phyloP scores from a whole-genome alignment of 2,888 invertebrate species.

The Agrotis exclamationis region DNA sequence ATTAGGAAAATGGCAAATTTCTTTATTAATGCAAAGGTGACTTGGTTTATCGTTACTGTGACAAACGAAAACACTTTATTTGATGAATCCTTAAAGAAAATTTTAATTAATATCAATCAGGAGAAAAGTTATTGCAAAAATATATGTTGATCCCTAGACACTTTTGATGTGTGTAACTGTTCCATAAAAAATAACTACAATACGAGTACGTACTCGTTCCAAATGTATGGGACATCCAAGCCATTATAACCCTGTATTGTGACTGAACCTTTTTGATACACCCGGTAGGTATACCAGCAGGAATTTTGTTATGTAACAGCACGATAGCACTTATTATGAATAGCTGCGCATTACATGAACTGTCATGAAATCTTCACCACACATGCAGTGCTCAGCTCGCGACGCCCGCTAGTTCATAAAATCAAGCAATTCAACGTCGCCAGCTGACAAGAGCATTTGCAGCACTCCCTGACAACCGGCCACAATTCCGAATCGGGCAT shows the following conservation, averaged over 20 bases:
- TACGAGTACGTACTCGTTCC: background rate
- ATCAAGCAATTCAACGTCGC: conserved; percentile 69
- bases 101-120: no score
- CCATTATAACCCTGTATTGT: background rate
- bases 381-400: conserved; percentile 2
- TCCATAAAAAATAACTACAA: background rate
- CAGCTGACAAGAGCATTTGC: conserved; percentile 75
- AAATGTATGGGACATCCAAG: background rate
- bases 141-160: no score
- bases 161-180: no score
- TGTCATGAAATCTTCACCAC: conserved; percentile 17
- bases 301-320: background rate
- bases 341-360: background rate
- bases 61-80: no score
- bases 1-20: no score
- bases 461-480: conserved; percentile 69
- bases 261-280: background rate
- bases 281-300: background rate
- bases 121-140: no score
- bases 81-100: no score
- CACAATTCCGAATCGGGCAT: conserved; percentile 83
- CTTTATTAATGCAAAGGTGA: no score
- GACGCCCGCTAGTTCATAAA: conserved; percentile 59
- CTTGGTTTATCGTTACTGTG: no score
- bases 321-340: background rate